These are phyloP conservation scores for Drosophila greeni DNA, from an alignment of 2,888 invertebrate genomes.

Conservation along the genomic window DNA sequence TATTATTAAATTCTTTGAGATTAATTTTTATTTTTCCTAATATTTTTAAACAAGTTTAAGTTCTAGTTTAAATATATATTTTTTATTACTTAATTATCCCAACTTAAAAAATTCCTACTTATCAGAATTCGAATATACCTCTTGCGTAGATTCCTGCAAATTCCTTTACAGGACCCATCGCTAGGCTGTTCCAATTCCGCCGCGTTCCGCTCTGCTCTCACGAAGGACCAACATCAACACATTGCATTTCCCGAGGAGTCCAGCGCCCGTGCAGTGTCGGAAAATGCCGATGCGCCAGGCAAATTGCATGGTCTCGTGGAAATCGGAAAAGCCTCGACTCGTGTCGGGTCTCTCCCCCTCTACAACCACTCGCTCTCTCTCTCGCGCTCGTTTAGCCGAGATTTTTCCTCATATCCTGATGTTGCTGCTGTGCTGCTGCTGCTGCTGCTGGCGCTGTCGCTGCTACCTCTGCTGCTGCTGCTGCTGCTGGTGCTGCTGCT, in stretches of 20 bases:
- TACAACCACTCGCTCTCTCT: constrained; percentile 28
- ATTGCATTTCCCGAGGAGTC: constrained; percentile 58
- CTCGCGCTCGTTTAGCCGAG: constrained; percentile 40
- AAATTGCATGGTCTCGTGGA: constrained; percentile 61
- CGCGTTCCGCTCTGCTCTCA: constrained; percentile 4
- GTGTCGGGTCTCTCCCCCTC: constrained; percentile 33
- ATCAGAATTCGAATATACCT: background rate
- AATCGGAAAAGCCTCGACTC: constrained; percentile 32
- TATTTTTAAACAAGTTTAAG: background rate
- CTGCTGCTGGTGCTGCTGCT: constrained; percentile 42
- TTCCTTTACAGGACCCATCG: constrained; percentile 19
- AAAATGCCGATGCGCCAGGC: constrained; percentile 68
- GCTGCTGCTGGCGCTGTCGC: constrained; percentile 14
- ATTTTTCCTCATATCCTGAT: constrained; percentile 32
- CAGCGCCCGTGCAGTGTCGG: constrained; percentile 54
- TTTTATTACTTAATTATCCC: background rate
- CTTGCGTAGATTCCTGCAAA: background rate
- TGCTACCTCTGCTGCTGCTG: constrained; percentile 6
- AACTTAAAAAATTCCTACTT: too few species aligned
- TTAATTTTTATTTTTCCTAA: too few species aligned
- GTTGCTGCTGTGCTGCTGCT: constrained; percentile 37
- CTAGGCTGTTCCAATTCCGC: constrained; percentile 30
- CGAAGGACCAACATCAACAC: constrained; percentile 18
- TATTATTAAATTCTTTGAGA: too few species aligned
- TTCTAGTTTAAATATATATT: background rate